A percentile compares a stretch with the other conserved stretches of the same genome.
These are phyloP conservation scores for Microplitis demolitor DNA, from an alignment of 1,140 invertebrate genomes.

Conservation along the genomic window DNA sequence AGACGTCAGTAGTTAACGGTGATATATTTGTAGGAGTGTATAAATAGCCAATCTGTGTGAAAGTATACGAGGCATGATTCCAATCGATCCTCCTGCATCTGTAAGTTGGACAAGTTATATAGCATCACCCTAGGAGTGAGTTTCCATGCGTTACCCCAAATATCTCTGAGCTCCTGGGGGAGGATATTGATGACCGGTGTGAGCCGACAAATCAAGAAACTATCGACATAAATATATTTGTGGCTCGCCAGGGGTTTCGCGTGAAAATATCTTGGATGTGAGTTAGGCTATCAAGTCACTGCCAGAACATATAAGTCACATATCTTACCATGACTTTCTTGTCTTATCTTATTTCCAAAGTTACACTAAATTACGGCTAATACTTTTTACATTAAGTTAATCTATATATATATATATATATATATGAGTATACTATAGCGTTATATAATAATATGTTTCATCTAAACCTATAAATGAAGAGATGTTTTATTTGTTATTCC, in stretches of 20 bases:
- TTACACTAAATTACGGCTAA: no score
- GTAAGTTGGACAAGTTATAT: constrained; percentile 32
- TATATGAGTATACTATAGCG: no score
- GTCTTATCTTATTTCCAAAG: background rate
- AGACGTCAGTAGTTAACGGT: background rate
- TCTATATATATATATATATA: no score
- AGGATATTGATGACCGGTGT: constrained; percentile 57
- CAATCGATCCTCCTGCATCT: constrained; percentile 32
- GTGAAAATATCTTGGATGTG: constrained; percentile 28
- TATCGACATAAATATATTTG: constrained; percentile 64
- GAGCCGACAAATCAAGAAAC: constrained; percentile 63
- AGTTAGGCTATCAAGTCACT: constrained; percentile 48
- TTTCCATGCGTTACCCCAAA: constrained; percentile 40
- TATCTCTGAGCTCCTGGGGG: constrained; percentile 36
- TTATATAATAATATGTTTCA: no score
- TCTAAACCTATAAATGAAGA: no score
- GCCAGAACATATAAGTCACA: constrained; percentile 51
- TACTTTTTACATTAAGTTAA: no score
- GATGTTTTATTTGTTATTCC: no score
- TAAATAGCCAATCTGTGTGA: constrained; percentile 14
- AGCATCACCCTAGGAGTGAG: constrained; percentile 21
- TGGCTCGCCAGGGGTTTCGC: constrained; percentile 53
- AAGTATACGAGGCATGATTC: constrained; percentile 22
- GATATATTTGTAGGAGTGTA: background rate
- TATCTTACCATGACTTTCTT: background rate